phyloP scores from a whole-genome alignment of 2,888 invertebrate genomes.

The Hyppa rectilinea region DNA sequence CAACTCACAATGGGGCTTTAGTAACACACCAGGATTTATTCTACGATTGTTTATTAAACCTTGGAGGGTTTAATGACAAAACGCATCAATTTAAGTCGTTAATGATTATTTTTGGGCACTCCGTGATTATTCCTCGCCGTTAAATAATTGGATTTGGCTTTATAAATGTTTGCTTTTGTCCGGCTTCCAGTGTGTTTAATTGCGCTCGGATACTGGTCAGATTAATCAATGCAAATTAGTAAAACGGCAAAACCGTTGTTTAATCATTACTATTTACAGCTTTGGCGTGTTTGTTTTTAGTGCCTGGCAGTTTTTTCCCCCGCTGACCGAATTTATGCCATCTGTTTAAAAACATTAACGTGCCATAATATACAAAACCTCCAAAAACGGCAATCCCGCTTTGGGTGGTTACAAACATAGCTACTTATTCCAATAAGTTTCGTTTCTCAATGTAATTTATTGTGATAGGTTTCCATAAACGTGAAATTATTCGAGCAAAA shows the following conservation, averaged over 20 bases:
- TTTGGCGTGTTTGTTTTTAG: conserved; percentile 14
- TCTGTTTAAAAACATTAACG: conserved; percentile 3
- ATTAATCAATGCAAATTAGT: conserved; percentile 50
- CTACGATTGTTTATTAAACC: conserved; percentile 52
- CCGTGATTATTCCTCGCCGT: conserved; percentile 14
- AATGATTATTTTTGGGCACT: conserved; percentile 36
- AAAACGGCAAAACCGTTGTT: conserved; percentile 35
- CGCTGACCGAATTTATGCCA: too few relatives aligned
- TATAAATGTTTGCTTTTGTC: conserved; percentile 38
- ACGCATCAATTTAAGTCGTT: conserved; percentile 52
- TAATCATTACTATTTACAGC: conserved; percentile 34
- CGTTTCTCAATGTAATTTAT: conserved; percentile 45
- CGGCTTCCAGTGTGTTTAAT: conserved; percentile 26
- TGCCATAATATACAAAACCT: neutral
- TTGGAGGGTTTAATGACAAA: conserved; percentile 40
- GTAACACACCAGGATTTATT: conserved; percentile 39
- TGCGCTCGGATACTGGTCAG: conserved; percentile 5
- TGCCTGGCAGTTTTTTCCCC: neutral
- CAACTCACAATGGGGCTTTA: conserved; percentile 66
- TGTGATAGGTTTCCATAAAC: conserved; percentile 48
- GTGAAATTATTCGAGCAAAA: conserved; percentile 24
- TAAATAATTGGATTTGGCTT: conserved; percentile 37
- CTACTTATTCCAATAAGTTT: conserved; percentile 36
- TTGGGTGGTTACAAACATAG: conserved; percentile 2
- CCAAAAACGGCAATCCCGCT: conserved; percentile 5